These are phyloP conservation scores for Coelopa pilipes DNA, from an alignment of 2,888 invertebrate genomes.

Conservation along the genomic window DNA sequence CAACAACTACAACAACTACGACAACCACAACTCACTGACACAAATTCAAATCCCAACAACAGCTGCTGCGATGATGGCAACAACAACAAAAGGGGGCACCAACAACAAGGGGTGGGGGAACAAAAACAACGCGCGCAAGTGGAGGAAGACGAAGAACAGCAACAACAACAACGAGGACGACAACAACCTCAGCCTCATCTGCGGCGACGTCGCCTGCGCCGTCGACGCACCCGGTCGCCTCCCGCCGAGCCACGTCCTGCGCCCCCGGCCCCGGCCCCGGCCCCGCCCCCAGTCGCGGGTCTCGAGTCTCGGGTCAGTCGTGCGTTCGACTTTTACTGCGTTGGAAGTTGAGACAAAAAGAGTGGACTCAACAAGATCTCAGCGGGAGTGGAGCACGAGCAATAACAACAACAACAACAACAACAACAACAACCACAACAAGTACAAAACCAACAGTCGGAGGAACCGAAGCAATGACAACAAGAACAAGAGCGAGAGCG, in stretches of 20 bases:
- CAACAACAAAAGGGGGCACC: too few relatives aligned
- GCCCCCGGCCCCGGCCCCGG: not conserved
- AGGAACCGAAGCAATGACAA: not conserved
- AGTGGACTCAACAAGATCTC: not conserved
- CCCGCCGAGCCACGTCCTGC: not conserved
- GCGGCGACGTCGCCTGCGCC: not conserved
- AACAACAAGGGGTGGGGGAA: not conserved
- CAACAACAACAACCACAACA: not conserved
- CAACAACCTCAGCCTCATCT: not conserved
- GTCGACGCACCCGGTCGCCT: constrained; percentile 2
- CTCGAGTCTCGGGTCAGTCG: constrained; percentile 32
- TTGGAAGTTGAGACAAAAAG: constrained; percentile 29
- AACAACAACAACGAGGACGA: not conserved
- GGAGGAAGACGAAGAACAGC: not conserved
- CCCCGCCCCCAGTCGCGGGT: not conserved
- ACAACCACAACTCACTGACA: constrained; percentile 28
- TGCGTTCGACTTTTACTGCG: constrained; percentile 37
- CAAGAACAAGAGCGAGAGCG: not conserved
- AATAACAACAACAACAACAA: not conserved
- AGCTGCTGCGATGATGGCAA: too few relatives aligned
- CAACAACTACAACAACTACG: too few relatives aligned
- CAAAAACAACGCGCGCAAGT: constrained; percentile 1
- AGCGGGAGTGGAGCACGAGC: too few relatives aligned
- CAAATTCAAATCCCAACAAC: not conserved
- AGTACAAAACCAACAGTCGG: not conserved